Evolutionary conservation across 2,113 vertebrate species (phyloP).

Genomic region (Megalops atlanticus): DNA sequence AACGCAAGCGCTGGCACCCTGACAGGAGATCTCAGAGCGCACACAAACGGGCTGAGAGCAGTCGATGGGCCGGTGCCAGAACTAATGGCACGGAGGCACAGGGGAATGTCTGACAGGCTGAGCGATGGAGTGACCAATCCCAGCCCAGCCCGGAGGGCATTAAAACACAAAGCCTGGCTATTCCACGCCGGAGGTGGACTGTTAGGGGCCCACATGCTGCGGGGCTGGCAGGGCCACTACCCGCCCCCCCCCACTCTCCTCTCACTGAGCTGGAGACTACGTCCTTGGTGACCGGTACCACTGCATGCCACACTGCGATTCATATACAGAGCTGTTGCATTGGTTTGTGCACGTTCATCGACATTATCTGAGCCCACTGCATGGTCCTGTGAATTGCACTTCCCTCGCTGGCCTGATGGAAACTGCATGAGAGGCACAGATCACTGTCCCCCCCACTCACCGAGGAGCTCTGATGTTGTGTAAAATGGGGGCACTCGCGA

Average conservation of each 20-base stretch:
- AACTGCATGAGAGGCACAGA: background rate
- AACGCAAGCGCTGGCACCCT: background rate
- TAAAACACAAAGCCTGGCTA: background rate
- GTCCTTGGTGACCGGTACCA: background rate
- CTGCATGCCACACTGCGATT: background rate
- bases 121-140: slow-evolving; percentile 3
- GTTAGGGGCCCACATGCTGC: background rate
- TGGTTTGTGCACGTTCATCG: background rate
- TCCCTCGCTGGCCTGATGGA: background rate
- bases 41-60: background rate
- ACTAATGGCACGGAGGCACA: background rate
- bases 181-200: background rate
- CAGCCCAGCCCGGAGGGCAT: background rate
- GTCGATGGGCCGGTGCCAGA: slow-evolving; percentile 20
- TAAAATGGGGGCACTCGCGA: background rate
- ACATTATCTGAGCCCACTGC: background rate
- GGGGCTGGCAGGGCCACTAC: too few species aligned
- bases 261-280: too few species aligned
- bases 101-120: background rate
- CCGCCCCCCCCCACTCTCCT: background rate
- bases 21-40: slow-evolving; percentile 6
- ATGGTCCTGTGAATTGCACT: background rate
- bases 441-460: background rate
- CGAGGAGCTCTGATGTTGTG: background rate
- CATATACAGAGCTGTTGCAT: background rate